A percentile compares a stretch with the other conserved stretches of the same genome.
Evolutionary conservation across 64 coral and sea anemone species (phyloP).

Genomic region (Stylophora pistillata): DNA sequence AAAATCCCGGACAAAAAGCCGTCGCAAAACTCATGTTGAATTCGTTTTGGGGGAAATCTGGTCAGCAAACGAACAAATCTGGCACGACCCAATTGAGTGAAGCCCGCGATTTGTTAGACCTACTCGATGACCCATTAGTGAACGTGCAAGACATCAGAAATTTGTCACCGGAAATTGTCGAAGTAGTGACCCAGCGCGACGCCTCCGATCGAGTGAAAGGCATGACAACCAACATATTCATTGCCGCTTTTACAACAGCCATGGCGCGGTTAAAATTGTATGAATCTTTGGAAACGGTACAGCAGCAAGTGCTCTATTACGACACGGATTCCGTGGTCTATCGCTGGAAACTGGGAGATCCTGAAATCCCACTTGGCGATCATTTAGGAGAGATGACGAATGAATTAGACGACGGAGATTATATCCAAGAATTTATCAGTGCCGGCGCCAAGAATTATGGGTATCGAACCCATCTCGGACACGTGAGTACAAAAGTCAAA

Average conservation of each 20-base stretch:
- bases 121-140: not conserved
- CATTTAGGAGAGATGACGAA: constrained; percentile 1
- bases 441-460: constrained; percentile 11
- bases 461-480: not conserved
- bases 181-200: not conserved
- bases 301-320: constrained; percentile 26
- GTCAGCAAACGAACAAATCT: not conserved
- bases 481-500: not conserved
- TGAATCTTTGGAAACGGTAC: not conserved
- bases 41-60: constrained; percentile 42
- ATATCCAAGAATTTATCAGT: constrained; percentile 25
- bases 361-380: not conserved
- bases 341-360: not conserved
- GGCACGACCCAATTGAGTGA: not conserved
- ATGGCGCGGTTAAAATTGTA: constrained; percentile 20
- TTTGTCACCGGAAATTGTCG: not conserved
- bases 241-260: constrained; percentile 25
- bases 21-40: constrained; percentile 19
- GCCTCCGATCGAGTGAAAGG: not conserved
- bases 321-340: constrained; percentile 35
- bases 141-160: not conserved
- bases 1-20: not conserved
- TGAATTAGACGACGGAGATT: too few relatives aligned
- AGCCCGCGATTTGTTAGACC: not conserved
- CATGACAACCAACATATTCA: not conserved